Base-by-base conservation (phyloP, 2,888 invertebrate genomes). In the Drosophila meridionalis region DNA sequence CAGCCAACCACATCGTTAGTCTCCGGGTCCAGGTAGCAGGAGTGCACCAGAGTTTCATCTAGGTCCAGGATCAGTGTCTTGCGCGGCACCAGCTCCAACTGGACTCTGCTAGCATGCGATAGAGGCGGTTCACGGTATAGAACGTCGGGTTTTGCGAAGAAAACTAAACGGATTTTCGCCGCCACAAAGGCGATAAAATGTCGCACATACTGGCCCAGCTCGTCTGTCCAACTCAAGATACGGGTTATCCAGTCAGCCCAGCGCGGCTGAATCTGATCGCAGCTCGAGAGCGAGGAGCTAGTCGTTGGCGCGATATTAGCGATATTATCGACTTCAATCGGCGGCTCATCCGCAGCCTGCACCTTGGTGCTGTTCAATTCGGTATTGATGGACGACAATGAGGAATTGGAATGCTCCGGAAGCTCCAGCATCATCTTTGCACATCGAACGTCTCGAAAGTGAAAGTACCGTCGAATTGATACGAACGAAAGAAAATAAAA, bases 31-130 rank as follows among this genome's bases (percentile, higher is more conserved):
- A 43, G 8, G 58, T 86, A 88, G 28, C 83, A 83, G 0, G 88
- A 80, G 34, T 86, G 86, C 5, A 86, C 69, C 8, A 86, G 76
- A 0, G 86, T 86, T 58, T 86, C 86, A 36, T 86, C 86, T n/a
- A 86, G 53, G 67, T 86, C 86, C 0, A 86, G 65, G 0, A 86
- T 59, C 2, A 86, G 52, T 0, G 74, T 82, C 58, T 86, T 86
- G 1, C 88, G 76, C 0, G 40, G 14, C 6, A 76, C 67, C 0
- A 1, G 4, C 8, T 42, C 26, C n/a, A 85, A 47, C 1, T 28
- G 58, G 0, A 3, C 8, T 5, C 4, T 7, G 4, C 64, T 42
- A 6, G 20, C 66, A 1, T 2, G 4, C 1, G 87, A 85, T 0
- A 77, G 36, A 0, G 81, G 50, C 4, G 60, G 60, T 28, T 85